Percentiles rank a stretch among this genome's conserved stretches.
Evolutionary conservation across 1,140 invertebrate species (phyloP).

Genomic region (Dendrolimus punctatus): DNA sequence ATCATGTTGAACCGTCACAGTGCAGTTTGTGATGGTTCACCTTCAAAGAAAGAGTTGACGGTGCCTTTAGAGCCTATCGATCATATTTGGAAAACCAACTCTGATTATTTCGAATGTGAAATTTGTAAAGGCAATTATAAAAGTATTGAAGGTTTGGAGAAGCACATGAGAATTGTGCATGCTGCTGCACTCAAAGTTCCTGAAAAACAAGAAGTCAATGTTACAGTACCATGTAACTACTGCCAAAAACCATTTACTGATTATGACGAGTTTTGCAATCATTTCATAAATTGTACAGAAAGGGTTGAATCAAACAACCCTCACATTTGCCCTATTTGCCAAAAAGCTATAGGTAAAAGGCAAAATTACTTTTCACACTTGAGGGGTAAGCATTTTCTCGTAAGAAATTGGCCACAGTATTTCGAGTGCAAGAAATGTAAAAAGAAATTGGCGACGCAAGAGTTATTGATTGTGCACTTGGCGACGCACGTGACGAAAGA

Average conservation of each 20-base stretch:
- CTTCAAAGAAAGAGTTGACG: conserved; percentile 33
- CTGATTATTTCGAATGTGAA: conserved; percentile 29
- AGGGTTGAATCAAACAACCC: conserved; percentile 15
- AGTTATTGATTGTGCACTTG: conserved; percentile 50
- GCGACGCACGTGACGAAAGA: conserved; percentile 59
- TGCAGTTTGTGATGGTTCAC: conserved; percentile 26
- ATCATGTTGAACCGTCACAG: conserved; percentile 48
- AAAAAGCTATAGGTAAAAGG: conserved; percentile 27
- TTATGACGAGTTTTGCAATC: conserved; percentile 35
- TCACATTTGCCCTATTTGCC: conserved; percentile 41
- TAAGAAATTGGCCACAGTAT: background rate
- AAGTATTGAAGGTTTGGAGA: conserved; percentile 40
- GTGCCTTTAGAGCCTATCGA: conserved; percentile 49
- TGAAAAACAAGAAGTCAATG: conserved; percentile 12
- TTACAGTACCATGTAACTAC: conserved; percentile 43
- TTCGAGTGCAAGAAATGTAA: conserved; percentile 55
- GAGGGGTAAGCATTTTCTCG: conserved; percentile 19
- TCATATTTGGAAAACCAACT: background rate
- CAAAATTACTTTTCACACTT: conserved; percentile 39
- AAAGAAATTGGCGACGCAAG: conserved; percentile 42
- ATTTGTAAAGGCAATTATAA: conserved; percentile 47
- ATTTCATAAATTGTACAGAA: conserved; percentile 38
- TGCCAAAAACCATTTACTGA: conserved; percentile 41
- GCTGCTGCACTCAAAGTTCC: conserved; percentile 37
- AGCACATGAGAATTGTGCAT: conserved; percentile 51